Evolutionary conservation across 2,797 vertebrate species (phyloP).

Genomic region (Danio jaintianensis): DNA sequence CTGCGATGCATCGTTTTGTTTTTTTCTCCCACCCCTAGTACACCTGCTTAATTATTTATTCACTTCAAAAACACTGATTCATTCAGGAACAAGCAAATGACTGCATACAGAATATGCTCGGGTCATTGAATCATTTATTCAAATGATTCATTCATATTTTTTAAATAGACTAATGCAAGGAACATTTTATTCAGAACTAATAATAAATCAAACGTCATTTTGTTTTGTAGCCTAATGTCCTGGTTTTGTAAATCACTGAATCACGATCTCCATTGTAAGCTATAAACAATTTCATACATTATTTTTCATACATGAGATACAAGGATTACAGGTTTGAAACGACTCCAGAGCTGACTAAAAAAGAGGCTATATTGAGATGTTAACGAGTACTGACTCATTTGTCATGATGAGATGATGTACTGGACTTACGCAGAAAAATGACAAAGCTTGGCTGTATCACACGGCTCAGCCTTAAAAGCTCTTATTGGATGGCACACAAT

Average conservation of each 20-base stretch:
- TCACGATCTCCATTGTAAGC: not conserved
- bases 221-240: not conserved
- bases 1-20: no score
- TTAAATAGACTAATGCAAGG: not conserved
- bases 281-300: not conserved
- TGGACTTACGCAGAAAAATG: conserved; percentile 32
- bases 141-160: not conserved
- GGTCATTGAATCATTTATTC: not conserved
- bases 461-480: conserved; percentile 20
- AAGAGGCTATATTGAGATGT: conserved; percentile 23
- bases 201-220: not conserved
- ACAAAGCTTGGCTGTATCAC: conserved; percentile 13
- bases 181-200: not conserved
- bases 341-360: not conserved
- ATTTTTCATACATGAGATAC: not conserved
- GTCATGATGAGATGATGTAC: conserved; percentile 27
- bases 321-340: not conserved
- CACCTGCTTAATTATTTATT: not conserved
- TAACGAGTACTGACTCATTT: conserved; percentile 32
- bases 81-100: not conserved
- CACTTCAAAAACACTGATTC: not conserved
- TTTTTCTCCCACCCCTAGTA: no score
- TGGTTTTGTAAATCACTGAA: not conserved
- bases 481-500: conserved; percentile 45
- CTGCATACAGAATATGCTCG: not conserved